phyloP scores from a whole-genome alignment of 2,113 vertebrate genomes.

The Nestor notabilis region DNA sequence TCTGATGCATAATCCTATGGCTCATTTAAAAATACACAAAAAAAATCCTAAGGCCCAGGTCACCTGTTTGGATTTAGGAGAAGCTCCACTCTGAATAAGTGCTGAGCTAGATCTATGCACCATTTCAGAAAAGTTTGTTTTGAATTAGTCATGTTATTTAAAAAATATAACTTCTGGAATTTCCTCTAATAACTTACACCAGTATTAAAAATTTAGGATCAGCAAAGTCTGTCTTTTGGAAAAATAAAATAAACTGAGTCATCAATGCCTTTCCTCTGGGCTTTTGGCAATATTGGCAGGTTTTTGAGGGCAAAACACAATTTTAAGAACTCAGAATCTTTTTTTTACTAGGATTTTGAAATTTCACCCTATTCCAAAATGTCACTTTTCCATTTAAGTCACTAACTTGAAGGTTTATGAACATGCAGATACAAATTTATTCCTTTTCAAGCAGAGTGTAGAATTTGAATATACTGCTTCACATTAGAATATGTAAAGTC shows the following conservation, averaged over 20 bases:
- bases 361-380: not conserved
- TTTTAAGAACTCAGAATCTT: not conserved
- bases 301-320: not conserved
- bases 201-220: not conserved
- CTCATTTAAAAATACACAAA: not conserved
- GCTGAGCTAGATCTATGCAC: not conserved
- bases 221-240: not conserved
- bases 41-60: not conserved
- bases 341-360: not conserved
- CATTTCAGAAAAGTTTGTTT: not conserved
- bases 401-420: not conserved
- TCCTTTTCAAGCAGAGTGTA: not conserved
- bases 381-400: not conserved
- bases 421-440: not conserved
- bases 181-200: not conserved
- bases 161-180: not conserved
- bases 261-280: not conserved
- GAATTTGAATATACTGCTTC: constrained; percentile 46
- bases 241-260: not conserved
- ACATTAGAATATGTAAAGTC: constrained; percentile 6
- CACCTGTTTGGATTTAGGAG: not conserved
- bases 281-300: accelerated
- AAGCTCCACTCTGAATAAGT: not conserved
- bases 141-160: not conserved
- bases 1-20: not conserved